Base-by-base conservation (phyloP, 1,140 invertebrate species). In the Cydia strobilella region DNA sequence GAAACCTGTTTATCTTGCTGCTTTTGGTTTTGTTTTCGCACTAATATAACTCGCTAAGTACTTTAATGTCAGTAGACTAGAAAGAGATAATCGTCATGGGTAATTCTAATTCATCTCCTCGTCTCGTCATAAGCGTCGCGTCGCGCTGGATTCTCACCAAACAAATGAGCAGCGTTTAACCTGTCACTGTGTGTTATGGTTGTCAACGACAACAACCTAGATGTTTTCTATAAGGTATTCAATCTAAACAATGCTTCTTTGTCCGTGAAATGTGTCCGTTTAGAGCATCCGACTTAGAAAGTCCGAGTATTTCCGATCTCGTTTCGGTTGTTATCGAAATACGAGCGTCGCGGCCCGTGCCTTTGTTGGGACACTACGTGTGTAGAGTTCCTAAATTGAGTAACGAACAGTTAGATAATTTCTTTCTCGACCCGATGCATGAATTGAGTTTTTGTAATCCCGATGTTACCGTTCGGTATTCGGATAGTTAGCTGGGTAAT, bases 341-440 rank as follows among this genome's bases (percentile, higher is more conserved):
- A 77, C 77, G 76, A 82, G 72, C 73, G 66, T 3, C 6, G 48
- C 72, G 74, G 72, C 66, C 48, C 75, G 74, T 72, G 79, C 76
- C 76, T 86, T 83, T 84, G 81, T 86, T 75, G 75, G 74, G 72
- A 63, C 72, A 74, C 78, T 75, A 77, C 81, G 78, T 80, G 79
- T 79, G 66, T 75, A 79, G 79, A 73, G 77, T 81, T 76, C 79
- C 71, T 80, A 83, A 86, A 83, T 85, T 80, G 77, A 80, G 80
- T 76, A 76, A 80, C 77, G 76, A 82, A 86, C 86, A 86, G 86
- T 84, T 86, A 85, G 79, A 80, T 83, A 84, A 86, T 84, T 84
- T 81, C 66, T 74, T 79, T 78, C 78, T 78, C 72, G 79, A 65
- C 77, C 80, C 80, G 80, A 76, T 78, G 75, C 77, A 78, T 82